Conservation (phyloP, 2,113 vertebrate genomes). For the Nothobranchius kuhntae region DNA sequence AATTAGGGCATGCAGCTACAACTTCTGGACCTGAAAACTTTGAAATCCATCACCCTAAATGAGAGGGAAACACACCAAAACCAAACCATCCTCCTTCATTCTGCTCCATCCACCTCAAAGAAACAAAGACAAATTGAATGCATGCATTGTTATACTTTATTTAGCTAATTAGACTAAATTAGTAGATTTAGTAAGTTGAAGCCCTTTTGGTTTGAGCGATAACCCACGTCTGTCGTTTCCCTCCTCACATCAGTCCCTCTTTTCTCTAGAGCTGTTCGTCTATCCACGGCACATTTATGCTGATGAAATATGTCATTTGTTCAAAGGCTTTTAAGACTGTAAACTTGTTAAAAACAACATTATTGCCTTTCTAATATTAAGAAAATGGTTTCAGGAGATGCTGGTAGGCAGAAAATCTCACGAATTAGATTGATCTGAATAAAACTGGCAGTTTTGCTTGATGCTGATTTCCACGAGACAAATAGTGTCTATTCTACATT, state of each 20-base stretch:
- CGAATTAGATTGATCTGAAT: too few species aligned
- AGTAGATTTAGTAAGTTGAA: constrained; percentile 5
- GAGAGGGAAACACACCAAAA: constrained; percentile 29
- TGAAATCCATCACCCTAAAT: constrained; percentile 50
- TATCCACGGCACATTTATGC: constrained; percentile 88
- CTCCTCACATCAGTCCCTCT: constrained; percentile 4
- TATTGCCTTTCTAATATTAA: constrained; percentile 44
- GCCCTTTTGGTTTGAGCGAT: constrained; percentile 26
- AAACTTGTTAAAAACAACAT: constrained; percentile 89
- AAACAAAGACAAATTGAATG: constrained; percentile 33
- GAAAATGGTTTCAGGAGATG: background rate
- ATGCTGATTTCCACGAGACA: background rate
- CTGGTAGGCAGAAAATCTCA: too few species aligned
- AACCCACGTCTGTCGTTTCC: background rate
- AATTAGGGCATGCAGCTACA: constrained; percentile 42
- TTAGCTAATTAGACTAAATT: constrained; percentile 25
- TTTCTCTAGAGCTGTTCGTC: constrained; percentile 86
- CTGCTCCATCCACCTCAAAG: constrained; percentile 32
- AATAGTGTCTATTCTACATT: background rate
- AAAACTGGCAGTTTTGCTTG: too few species aligned
- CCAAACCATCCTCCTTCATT: constrained; percentile 39
- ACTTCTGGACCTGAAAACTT: constrained; percentile 20
- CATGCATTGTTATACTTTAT: constrained; percentile 9
- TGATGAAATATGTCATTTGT: constrained; percentile 89
- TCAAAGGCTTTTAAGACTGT: constrained; percentile 88